These are phyloP conservation scores for Nothoprocta pentlandii DNA, from an alignment of 2,113 vertebrate genomes.

Conservation along the genomic window DNA sequence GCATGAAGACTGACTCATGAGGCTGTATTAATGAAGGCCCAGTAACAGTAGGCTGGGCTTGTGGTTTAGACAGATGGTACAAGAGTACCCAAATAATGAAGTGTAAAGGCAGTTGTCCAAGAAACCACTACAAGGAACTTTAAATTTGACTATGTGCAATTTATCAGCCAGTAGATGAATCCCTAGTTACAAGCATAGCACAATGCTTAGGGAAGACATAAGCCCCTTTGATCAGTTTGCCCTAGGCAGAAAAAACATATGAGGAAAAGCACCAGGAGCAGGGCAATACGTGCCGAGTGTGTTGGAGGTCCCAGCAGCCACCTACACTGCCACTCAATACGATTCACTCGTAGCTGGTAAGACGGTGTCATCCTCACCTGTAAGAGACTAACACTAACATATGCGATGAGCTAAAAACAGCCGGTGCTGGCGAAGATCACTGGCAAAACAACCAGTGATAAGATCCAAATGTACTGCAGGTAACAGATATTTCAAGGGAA, in stretches of 20 bases:
- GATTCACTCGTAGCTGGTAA: constrained; percentile 12
- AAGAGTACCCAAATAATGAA: constrained; percentile 34
- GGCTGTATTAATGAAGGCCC: constrained; percentile 22
- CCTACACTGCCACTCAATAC: neutral
- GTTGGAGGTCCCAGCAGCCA: neutral
- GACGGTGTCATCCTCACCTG: constrained; percentile 28
- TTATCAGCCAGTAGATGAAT: neutral
- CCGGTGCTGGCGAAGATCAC: constrained; percentile 17
- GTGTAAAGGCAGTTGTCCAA: constrained; percentile 48
- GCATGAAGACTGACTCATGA: neutral
- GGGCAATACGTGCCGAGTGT: neutral
- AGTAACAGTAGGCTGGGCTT: neutral
- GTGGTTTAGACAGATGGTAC: neutral
- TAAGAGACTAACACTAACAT: neutral
- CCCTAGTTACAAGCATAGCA: neutral
- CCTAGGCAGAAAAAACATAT: neutral
- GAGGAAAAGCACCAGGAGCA: neutral
- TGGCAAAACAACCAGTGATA: neutral
- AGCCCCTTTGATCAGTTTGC: neutral
- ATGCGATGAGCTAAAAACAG: neutral
- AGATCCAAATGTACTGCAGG: neutral
- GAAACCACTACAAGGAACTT: constrained; percentile 34
- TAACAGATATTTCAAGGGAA: neutral
- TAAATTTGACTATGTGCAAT: neutral
- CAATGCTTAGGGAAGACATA: neutral